These are phyloP conservation scores for Otocyon megalotis DNA, from an alignment of 2,113 vertebrate genomes.

Conservation along the genomic window DNA sequence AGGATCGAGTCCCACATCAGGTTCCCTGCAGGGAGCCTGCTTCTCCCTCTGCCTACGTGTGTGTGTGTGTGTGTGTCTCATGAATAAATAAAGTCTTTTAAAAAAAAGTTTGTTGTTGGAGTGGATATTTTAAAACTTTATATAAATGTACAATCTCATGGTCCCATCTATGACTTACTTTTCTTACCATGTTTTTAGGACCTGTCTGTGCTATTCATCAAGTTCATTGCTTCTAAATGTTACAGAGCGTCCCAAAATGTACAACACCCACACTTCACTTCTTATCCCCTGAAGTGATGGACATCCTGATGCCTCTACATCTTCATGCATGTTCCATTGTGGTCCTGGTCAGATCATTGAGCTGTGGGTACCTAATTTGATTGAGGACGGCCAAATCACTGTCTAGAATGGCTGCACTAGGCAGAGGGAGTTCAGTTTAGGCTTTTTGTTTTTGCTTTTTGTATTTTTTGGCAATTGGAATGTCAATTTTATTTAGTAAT, in stretches of 20 bases:
- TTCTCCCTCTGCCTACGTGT: no score
- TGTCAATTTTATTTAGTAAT: constrained; percentile 81
- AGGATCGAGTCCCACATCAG: no score
- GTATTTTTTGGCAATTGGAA: constrained; percentile 68
- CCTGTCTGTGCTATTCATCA: neutral
- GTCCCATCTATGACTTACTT: neutral
- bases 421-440: no score
- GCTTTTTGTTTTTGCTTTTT: no score
- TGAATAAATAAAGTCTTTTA: no score
- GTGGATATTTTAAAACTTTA: neutral
- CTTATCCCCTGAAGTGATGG: neutral
- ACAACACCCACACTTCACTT: neutral
- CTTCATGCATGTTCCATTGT: rapidly evolving
- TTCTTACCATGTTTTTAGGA: neutral
- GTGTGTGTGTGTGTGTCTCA: no score
- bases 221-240: neutral
- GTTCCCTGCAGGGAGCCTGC: no score
- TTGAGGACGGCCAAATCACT: neutral
- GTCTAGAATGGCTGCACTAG: neutral
- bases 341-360: neutral
- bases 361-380: neutral
- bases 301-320: neutral
- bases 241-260: neutral
- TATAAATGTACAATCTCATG: neutral
- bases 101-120: neutral